A percentile compares a stretch with the other conserved stretches of the same genome.
Conservation (phyloP, 2,113 vertebrate species). For the Crotalus tigris region DNA sequence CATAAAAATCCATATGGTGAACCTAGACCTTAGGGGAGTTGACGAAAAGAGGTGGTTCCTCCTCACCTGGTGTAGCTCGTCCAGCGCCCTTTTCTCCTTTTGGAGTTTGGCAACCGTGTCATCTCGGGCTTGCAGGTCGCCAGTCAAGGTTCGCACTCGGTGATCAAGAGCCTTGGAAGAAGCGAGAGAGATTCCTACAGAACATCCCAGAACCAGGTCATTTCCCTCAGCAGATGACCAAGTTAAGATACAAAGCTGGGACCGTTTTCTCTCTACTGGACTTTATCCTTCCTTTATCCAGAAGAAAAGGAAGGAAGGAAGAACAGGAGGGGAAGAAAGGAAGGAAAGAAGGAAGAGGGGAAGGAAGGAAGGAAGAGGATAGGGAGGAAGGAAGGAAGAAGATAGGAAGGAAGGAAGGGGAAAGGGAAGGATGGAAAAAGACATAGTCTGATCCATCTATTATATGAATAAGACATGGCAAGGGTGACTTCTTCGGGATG, state of each 20-base stretch:
- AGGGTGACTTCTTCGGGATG: background rate
- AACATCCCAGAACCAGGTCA: rapidly evolving
- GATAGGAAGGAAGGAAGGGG: background rate
- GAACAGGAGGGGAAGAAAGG: too few relatives aligned
- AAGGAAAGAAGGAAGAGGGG: too few relatives aligned
- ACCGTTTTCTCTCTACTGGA: too few relatives aligned
- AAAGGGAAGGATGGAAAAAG: background rate
- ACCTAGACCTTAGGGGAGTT: background rate
- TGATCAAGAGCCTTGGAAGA: slow-evolving; percentile 57
- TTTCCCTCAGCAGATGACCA: background rate
- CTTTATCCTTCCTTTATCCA: too few relatives aligned
- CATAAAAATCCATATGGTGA: background rate
- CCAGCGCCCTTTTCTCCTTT: slow-evolving; percentile 56
- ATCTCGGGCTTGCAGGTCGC: slow-evolving; percentile 51
- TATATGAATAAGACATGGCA: background rate
- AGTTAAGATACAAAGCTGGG: background rate
- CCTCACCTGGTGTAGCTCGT: slow-evolving; percentile 60
- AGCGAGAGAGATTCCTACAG: background rate
- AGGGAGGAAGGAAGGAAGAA: background rate
- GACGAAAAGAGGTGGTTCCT: background rate
- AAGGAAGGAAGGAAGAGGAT: too few relatives aligned
- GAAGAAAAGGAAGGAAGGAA: too few relatives aligned
- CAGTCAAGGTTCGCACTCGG: slow-evolving; percentile 42
- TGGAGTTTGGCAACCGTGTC: slow-evolving; percentile 59
- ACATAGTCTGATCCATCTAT: background rate